phyloP scores from a whole-genome alignment of 2,797 vertebrate species.

The Echeneis naucrates region DNA sequence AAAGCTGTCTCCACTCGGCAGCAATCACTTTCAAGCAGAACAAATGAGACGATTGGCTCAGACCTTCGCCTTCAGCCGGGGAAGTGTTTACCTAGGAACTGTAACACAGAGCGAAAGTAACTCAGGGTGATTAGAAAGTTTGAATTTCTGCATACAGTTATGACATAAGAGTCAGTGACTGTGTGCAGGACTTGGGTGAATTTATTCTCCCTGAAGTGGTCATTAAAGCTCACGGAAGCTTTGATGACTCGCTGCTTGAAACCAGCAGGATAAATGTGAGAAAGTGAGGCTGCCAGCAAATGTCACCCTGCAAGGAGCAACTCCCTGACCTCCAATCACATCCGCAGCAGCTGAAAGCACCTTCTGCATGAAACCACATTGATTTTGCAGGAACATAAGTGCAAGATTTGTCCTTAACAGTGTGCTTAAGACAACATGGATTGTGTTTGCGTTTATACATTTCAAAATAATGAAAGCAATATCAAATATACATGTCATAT shows the following conservation, averaged over 20 bases:
- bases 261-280: slow-evolving; percentile 9
- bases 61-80: slow-evolving; percentile 52
- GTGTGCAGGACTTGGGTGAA: neutral
- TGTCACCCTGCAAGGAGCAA: slow-evolving; percentile 13
- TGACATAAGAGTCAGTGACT: neutral
- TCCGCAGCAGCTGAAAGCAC: neutral
- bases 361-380: neutral
- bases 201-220: slow-evolving; percentile 38
- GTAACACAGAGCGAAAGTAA: slow-evolving; percentile 62
- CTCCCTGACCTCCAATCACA: slow-evolving; percentile 21
- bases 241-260: neutral
- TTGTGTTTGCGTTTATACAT: neutral
- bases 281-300: slow-evolving; percentile 36
- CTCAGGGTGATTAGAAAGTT: slow-evolving; percentile 49
- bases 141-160: slow-evolving; percentile 35
- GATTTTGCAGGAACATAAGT: neutral
- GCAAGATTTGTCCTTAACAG: slow-evolving; percentile 8
- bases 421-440: neutral
- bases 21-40: slow-evolving; percentile 80
- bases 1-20: slow-evolving; percentile 71
- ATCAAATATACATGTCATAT: no score
- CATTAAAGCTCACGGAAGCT: slow-evolving; percentile 26
- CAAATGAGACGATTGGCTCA: slow-evolving; percentile 72
- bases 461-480: neutral
- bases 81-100: slow-evolving; percentile 66